Evolutionary conservation across 2,888 invertebrate genomes (phyloP), one percentile per base, ranked within the genome.

Genomic region (Lasiommata megera): DNA sequence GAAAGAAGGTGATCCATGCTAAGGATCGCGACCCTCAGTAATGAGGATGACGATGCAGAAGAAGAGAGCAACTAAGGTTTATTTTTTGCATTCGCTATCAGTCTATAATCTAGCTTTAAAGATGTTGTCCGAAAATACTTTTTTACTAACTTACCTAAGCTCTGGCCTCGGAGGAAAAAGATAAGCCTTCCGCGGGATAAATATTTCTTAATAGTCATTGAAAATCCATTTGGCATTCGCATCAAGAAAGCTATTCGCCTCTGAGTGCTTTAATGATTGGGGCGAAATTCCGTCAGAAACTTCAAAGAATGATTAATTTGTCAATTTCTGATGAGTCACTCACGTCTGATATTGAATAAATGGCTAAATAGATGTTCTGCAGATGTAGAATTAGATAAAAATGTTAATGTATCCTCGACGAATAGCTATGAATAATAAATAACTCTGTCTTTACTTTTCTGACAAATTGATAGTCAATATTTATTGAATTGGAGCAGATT

Each of bases 231-330:
- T 84, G 84, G 83, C 80, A 76, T 76, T 68, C 65, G 62, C 66
- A 29, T 54, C 18, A 36, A 70, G 67, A 73, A 74, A 76, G 79
- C 79, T 82, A 84, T 84, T 82, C 79, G 72, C 74, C 71, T 77
- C 77, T 82, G 79, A 84, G 82, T 82, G 84, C 80, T 81, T 74
- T 81, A 84, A 82, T 84, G 80, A 84, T 82, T 81, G 74, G 74
- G 73, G 72, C 74, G 79, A 79, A 77, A 80, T 72, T 74, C 65
- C 71, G 68, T 60, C 69, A 63, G 60, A 57, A 64, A 63, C 61
- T 68, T 73, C 64, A 62, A 62, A 66, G 69, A 64, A 72, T 78
- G 74, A 79, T 81, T 77, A 80, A 78, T 79, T 72, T 60, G 69
- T 60, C 61, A 66, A 72, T 68, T 70, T 70, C 68, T 66, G 73